Evolutionary conservation across 1,140 invertebrate genomes (phyloP).

Genomic region (Meloidogyne hapla): DNA sequence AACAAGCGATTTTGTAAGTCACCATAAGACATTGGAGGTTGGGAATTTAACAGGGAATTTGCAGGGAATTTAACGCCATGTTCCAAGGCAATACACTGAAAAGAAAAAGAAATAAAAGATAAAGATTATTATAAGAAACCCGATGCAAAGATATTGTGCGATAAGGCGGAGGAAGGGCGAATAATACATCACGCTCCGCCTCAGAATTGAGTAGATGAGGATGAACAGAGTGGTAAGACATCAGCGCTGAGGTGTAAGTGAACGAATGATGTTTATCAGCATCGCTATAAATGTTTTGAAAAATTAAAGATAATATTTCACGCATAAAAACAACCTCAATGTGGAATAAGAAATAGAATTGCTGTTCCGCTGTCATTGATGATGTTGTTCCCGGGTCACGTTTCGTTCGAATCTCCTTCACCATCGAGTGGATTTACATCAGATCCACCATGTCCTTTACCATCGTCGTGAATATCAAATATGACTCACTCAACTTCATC

Average conservation of each 20-base stretch:
- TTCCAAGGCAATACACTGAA: constrained; percentile 44
- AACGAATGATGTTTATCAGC: too few relatives aligned
- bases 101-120: constrained; percentile 3
- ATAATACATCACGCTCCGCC: too few relatives aligned
- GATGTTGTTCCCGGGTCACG: background rate
- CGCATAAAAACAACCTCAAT: constrained; percentile 17
- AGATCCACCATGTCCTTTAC: constrained; percentile 60
- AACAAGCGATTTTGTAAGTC: too few relatives aligned
- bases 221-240: constrained; percentile 88
- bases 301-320: too few relatives aligned
- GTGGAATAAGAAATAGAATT: constrained; percentile 81
- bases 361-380: background rate
- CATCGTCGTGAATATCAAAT: constrained; percentile 54
- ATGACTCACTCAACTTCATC: constrained; percentile 36
- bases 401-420: constrained; percentile 35
- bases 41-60: constrained; percentile 34
- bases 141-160: constrained; percentile 40
- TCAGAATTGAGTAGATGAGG: too few relatives aligned
- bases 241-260: constrained; percentile 78
- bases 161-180: constrained; percentile 70
- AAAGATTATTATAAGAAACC: too few relatives aligned
- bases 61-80: constrained; percentile 46
- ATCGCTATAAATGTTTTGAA: too few relatives aligned
- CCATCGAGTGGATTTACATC: too few relatives aligned
- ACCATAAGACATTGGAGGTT: constrained; percentile 34